Base-by-base conservation (phyloP, 2,113 vertebrate genomes). In the Cryptotis parvus region DNA sequence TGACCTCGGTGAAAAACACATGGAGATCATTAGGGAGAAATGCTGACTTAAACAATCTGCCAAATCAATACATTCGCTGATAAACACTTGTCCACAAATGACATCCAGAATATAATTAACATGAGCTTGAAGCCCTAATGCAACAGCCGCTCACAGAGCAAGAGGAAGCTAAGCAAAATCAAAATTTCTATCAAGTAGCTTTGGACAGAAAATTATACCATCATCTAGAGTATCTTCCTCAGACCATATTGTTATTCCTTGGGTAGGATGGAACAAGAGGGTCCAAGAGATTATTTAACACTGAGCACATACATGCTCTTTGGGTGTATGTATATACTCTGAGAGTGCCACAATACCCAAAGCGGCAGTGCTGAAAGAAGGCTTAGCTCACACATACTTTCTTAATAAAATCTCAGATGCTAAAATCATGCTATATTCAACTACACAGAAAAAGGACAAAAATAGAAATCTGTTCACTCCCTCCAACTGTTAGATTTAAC, bases 21-120 rank as follows among this genome's bases (percentile, higher is more conserved):
- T 77, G 65, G 85, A 58, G 84, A 83, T 69, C 29, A 77, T 95
- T 87, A 93, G 61, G 58, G n/a, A 91, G 75, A 84, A 91, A 74
- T 69, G 74, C 84, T 73, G 92, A 91, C 87, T 87, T 89, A 95
- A 93, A 87, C 65, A 93, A 58, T 78, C 78, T 85, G 72, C 49
- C 87, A 93, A 94, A 85, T 92, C 90, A 94, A 78, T 90, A 85
- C 26, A 90, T 77, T 81, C 81, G 55, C 49, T 85, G 41, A 95
- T 88, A 87, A 95, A 92, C 29, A 14, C 9, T 2, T 49, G 45
- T 49, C 9, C 45, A 49, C 45, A 87, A 78, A 92, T 70, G 74
- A 72, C 72, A 75, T 82, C 69, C 70, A 91, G 94, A 90, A 37
- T 76, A 43, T 1, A 61, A 74, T 74, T 75, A 91, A 79, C 11